Evolutionary conservation across 2,113 vertebrate genomes (phyloP), one percentile per base, ranked within the genome.

Genomic region (Sardina pilchardus): DNA sequence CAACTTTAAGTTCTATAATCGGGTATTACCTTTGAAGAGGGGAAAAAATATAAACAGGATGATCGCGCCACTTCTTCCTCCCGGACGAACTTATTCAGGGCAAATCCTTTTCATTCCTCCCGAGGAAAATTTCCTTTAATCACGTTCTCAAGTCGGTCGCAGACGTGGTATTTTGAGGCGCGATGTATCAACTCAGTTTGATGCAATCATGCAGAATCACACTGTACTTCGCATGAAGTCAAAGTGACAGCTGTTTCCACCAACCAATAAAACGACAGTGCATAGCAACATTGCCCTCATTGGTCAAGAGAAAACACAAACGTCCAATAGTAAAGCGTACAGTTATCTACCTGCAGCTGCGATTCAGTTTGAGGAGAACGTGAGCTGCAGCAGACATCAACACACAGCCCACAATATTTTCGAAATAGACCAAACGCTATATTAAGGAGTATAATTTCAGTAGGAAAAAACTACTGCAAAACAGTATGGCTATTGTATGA

Each of bases 151-250:
- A 88, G 85, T 91, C 90, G 83, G 71, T 42, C 39, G 91, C 88
- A 90, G 92, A 94, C 94, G 93, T 91, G 93, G 92, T 93, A 94
- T 93, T 95, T 93, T 93, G 92, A 92, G 90, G 91, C 91, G 78
- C 80, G 86, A 88, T 89, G 90, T 92, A 85, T 90, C 90, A 82
- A 90, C 88, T 86, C 90, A 91, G 93, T 94, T 93, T 90, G 89
- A 86, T 83, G 89, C 88, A 87, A 83, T 84, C 82, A 87, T 89
- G 84, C 86, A 84, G 82, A 81, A 82, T 82, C 75, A 82, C 85
- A 82, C 82, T 82, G 86, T 81, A 67, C 53, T 10, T 87, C 81
- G 45, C 45, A 39, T 50, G 82, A 50, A 75, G 42, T 43, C 59
- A 82, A n/a, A 94, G 0, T 91, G 94, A 92, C 94, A 92, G 63